Evolutionary conservation across 2,888 invertebrate species (phyloP).

Genomic region (Sminthurides aquaticus): DNA sequence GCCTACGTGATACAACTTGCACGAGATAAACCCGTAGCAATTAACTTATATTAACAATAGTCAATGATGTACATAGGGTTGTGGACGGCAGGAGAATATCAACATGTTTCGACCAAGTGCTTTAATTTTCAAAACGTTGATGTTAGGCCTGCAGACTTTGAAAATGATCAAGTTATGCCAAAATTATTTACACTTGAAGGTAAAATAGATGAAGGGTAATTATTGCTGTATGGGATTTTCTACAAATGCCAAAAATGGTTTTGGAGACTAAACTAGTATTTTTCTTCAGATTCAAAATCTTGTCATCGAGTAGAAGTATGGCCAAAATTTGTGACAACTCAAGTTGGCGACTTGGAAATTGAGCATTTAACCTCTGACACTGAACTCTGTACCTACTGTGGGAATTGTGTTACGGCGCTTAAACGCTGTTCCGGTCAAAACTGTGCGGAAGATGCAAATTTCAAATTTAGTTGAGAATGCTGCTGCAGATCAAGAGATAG

Average conservation of each 20-base stretch:
- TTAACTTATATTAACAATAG: too few relatives aligned
- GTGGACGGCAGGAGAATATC: slow-evolving; percentile 37
- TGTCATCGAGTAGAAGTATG: slow-evolving; percentile 36
- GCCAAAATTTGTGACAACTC: slow-evolving; percentile 25
- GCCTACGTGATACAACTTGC: too few relatives aligned
- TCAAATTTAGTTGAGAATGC: neutral
- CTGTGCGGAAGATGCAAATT: neutral
- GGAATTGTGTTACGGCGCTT: slow-evolving; percentile 33
- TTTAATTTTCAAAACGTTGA: slow-evolving; percentile 26
- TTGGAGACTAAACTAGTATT: too few relatives aligned
- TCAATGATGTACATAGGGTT: slow-evolving; percentile 30
- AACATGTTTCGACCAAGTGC: slow-evolving; percentile 24
- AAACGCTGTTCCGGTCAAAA: slow-evolving; percentile 2
- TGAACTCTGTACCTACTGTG: slow-evolving; percentile 32
- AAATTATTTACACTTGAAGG: slow-evolving; percentile 24
- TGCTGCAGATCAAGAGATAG: too few relatives aligned
- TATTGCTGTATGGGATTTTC: too few relatives aligned
- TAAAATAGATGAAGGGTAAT: too few relatives aligned
- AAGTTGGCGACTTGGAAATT: slow-evolving; percentile 28
- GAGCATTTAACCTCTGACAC: slow-evolving; percentile 25
- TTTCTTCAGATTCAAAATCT: slow-evolving; percentile 24
- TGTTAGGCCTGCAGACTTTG: slow-evolving; percentile 20
- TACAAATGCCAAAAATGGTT: too few relatives aligned
- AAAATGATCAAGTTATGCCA: slow-evolving; percentile 21
- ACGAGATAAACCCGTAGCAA: too few relatives aligned